Percentiles rank a stretch among this genome's conserved stretches.
These are phyloP conservation scores for Probosciger aterrimus DNA, from an alignment of 2,113 vertebrate species.

Conservation along the genomic window DNA sequence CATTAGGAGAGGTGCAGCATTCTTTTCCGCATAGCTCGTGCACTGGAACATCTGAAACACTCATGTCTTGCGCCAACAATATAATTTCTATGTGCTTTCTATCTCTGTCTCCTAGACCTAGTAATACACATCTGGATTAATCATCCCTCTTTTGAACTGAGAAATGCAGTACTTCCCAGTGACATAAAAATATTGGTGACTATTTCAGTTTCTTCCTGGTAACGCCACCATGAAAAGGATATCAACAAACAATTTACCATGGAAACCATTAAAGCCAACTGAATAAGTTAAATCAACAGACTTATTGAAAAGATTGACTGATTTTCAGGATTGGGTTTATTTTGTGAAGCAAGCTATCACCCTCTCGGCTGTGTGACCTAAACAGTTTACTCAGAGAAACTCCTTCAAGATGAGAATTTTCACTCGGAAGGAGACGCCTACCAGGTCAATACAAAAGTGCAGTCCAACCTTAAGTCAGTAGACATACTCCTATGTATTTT, in stretches of 20 bases:
- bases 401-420: neutral
- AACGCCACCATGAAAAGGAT: neutral
- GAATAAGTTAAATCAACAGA: neutral
- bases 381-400: neutral
- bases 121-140: slow-evolving; percentile 29
- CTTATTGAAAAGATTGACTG: neutral
- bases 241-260: neutral
- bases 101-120: slow-evolving; percentile 10
- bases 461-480: neutral
- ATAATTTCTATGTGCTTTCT: neutral
- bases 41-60: slow-evolving; percentile 41
- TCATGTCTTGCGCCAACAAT: neutral
- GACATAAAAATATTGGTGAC: neutral
- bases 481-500: neutral
- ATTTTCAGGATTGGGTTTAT: neutral
- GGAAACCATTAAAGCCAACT: neutral
- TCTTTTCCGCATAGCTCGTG: slow-evolving; percentile 20
- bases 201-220: slow-evolving; percentile 17
- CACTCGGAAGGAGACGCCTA: neutral
- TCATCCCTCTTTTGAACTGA: neutral
- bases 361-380: neutral
- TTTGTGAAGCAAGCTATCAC: neutral
- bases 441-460: neutral
- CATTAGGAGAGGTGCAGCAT: slow-evolving; percentile 51
- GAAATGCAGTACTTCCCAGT: neutral